phyloP scores from a whole-genome alignment of 2,113 vertebrate species.

The Hemiscyllium ocellatum region DNA sequence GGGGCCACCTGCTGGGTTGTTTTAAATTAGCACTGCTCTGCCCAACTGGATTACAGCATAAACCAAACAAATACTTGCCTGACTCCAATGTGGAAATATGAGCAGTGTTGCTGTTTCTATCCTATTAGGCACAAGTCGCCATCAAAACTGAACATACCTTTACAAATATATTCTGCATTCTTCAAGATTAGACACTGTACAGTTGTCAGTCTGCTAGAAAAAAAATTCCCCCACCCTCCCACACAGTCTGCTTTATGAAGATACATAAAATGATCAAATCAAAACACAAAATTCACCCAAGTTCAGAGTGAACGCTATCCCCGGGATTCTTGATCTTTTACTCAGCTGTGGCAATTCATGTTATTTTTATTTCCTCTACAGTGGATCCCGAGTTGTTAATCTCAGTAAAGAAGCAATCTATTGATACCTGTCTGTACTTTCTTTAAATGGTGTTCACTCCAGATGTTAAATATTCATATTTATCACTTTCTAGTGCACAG shows the following conservation, averaged over 20 bases:
- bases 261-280: constrained; percentile 14
- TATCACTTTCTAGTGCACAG: neutral
- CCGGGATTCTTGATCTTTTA: neutral
- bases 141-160: neutral
- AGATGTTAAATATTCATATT: constrained; percentile 27
- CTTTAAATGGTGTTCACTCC: neutral
- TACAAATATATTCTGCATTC: neutral
- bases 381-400: neutral
- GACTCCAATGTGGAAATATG: neutral
- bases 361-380: neutral
- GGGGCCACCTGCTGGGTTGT: neutral
- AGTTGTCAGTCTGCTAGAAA: too few species aligned
- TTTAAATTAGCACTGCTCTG: constrained; percentile 30
- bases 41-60: neutral
- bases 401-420: neutral
- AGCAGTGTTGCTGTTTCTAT: neutral
- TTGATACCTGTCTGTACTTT: neutral
- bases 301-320: neutral
- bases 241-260: neutral
- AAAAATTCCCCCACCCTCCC: neutral
- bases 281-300: constrained; percentile 2
- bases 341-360: neutral
- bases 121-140: neutral
- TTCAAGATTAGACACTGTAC: neutral
- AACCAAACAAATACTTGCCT: neutral